These are phyloP conservation scores for Neosilurus hyrtlii DNA, from an alignment of 2,797 vertebrate genomes.

Conservation along the genomic window DNA sequence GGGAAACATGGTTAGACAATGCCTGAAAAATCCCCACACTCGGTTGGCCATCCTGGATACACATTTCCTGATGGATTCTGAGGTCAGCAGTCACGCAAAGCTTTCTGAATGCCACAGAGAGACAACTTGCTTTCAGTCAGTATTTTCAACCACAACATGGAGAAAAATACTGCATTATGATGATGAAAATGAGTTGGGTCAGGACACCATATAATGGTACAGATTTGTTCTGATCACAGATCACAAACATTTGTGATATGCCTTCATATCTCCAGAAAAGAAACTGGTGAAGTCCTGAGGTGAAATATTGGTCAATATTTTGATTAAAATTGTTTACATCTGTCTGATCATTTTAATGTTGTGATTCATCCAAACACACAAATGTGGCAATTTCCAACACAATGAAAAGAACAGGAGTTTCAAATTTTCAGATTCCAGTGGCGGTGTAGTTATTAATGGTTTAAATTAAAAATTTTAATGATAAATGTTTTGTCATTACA, in stretches of 20 bases:
- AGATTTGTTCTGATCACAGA: background rate
- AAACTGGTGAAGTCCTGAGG: background rate
- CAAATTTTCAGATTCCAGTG: background rate
- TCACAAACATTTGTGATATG: background rate
- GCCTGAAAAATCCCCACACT: background rate
- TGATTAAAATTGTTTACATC: background rate
- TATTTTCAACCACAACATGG: background rate
- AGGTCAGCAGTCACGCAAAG: background rate
- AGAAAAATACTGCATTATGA: background rate
- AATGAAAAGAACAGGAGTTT: background rate
- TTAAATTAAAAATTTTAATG: background rate
- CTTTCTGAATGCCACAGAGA: background rate
- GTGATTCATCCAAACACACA: background rate
- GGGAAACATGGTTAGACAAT: constrained; percentile 50
- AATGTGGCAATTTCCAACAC: background rate
- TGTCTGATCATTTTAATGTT: background rate
- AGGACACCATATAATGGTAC: background rate
- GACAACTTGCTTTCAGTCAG: background rate
- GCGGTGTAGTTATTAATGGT: background rate
- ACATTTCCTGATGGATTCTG: constrained; percentile 20
- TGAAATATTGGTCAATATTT: background rate
- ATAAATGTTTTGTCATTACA: background rate
- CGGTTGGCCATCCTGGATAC: too few relatives aligned
- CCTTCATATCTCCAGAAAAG: background rate
- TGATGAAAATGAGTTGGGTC: background rate